Evolutionary conservation across 2,888 invertebrate genomes (phyloP).

Genomic region (Noctua janthina): DNA sequence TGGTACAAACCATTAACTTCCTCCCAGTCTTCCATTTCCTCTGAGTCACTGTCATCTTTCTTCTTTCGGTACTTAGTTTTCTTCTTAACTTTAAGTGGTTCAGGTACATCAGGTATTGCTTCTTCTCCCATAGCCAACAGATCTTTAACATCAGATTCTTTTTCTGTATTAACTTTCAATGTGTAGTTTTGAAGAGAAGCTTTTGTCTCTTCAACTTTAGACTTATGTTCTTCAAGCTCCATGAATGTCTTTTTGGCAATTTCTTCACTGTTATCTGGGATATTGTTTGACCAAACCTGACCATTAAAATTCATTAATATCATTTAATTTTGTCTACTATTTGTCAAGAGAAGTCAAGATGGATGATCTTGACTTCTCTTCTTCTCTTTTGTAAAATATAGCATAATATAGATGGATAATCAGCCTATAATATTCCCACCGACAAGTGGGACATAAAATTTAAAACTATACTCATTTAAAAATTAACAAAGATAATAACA

Average conservation of each 20-base stretch:
- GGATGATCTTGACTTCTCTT: too few species aligned
- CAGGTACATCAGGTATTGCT: conserved; percentile 66
- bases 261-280: conserved; percentile 82
- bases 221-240: conserved; percentile 91
- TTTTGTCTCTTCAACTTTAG: conserved; percentile 91
- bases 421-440: not conserved
- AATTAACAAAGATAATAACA: not conserved
- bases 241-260: conserved; percentile 88
- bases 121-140: conserved; percentile 92
- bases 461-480: not conserved
- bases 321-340: not conserved
- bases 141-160: conserved; percentile 90
- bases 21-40: conserved; percentile 92
- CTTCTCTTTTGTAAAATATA: not conserved
- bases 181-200: conserved; percentile 89
- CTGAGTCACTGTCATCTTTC: conserved; percentile 90
- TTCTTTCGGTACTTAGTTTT: conserved; percentile 74
- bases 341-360: not conserved
- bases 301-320: not conserved
- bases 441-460: not conserved
- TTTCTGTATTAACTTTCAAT: conserved; percentile 67
- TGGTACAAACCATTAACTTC: conserved; percentile 91
- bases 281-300: conserved; percentile 83
- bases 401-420: not conserved
- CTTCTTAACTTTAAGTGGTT: conserved; percentile 69